Evolutionary conservation across 2,113 vertebrate species (phyloP), one percentile per base, ranked within the genome.

Genomic region (Pitta sordida): DNA sequence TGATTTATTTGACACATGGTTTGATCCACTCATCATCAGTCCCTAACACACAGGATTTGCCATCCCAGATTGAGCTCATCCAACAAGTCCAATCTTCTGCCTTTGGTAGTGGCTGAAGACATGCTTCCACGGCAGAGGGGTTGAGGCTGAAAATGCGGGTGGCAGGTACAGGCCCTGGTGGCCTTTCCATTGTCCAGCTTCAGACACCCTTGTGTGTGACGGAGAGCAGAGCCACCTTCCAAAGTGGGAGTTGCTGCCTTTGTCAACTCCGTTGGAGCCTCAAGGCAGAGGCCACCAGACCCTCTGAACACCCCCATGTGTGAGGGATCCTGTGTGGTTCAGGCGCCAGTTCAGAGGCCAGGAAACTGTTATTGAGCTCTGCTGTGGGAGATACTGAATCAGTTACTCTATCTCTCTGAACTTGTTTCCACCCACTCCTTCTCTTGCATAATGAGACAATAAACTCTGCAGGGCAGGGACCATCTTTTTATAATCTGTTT

Each of bases 361-460:
- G 81, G 70, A 15, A 69, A 26, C 82, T 26, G 83, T 65, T 85
- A 23, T 52, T 24, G 6, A 69, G 56, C 84, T 87, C 70, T 74
- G 78, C 78, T 91, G 23, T 55, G 84, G 85, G 75, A 92, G 91
- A n/a, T 51, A 76, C 0, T 39, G 78, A 65, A 85, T 87, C 86
- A 80, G 77, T 91, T 56, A 20, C 55, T 44, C 88, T 26, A n/a
- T 74, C 85, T 89, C 92, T 94, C 95, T 79, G 82, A 95, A 94
- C 93, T 93, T 85, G 84, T 96, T 94, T 96, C 94, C 94, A 88
- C 90, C 93, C 87, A 96, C 93, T 94, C 84, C 74, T 94, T 67
- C 83, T 92, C 90, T 86, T 88, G 94, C 94, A 73, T 94, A 95
- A 93, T 95, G 62, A 87, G 82, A 15, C 82, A 43, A 39, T 39